Conservation (phyloP, 2,113 vertebrate species). For the Peromyscus leucopus region DNA sequence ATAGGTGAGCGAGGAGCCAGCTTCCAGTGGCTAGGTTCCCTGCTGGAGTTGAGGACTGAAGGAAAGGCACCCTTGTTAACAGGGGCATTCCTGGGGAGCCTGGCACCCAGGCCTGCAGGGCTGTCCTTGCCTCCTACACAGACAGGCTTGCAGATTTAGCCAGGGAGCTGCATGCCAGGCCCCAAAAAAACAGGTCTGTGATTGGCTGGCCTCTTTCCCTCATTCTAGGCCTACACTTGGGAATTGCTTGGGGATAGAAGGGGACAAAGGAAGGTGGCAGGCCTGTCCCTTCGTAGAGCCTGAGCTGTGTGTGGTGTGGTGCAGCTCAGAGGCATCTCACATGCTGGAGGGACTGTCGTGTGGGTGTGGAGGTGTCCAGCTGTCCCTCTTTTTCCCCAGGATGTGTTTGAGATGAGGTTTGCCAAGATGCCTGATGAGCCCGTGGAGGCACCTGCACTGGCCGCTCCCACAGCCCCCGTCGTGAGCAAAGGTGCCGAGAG, state of each 20-base stretch:
- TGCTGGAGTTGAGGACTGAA: background rate
- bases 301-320: accelerated
- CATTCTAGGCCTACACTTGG: background rate
- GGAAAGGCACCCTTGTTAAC: background rate
- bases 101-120: accelerated
- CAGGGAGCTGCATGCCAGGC: too few species aligned
- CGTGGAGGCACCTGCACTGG: conserved; percentile 82
- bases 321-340: background rate
- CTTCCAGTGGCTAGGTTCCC: background rate
- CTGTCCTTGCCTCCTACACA: accelerated
- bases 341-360: background rate
- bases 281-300: background rate
- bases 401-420: conserved; percentile 97
- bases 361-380: background rate
- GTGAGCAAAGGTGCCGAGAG: conserved; percentile 93
- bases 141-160: too few species aligned
- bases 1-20: too few species aligned
- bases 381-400: conserved; percentile 82
- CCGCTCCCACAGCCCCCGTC: conserved; percentile 79
- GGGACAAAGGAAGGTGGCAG: background rate
- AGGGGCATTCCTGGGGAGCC: background rate
- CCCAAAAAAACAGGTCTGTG: background rate
- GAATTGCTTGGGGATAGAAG: background rate
- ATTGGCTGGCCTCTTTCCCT: background rate
- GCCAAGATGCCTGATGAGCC: conserved; percentile 97